Percentiles rank a stretch among this genome's conserved stretches.
phyloP scores from a whole-genome alignment of 2,113 vertebrate genomes.

The Oryzias celebensis region DNA sequence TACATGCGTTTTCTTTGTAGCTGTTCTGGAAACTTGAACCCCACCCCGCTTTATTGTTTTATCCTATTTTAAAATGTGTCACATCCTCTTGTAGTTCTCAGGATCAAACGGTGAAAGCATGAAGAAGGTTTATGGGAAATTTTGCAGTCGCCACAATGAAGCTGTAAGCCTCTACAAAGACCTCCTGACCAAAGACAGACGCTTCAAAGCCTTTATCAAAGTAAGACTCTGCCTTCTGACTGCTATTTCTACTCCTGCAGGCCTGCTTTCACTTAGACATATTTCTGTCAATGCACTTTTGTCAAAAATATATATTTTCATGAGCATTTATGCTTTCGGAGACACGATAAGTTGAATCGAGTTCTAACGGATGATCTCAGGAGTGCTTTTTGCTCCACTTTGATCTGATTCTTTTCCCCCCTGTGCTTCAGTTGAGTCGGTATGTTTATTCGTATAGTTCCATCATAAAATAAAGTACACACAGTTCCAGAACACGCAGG shows the following conservation, averaged over 20 bases:
- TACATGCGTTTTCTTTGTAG: background rate
- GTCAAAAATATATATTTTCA: constrained; percentile 2
- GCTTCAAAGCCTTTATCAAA: constrained; percentile 94
- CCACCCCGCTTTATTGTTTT: background rate
- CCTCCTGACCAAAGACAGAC: constrained; percentile 88
- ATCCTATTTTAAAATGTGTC: constrained; percentile 2
- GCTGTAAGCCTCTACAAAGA: constrained; percentile 95
- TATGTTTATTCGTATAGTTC: too few species aligned
- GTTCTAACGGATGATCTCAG: too few species aligned
- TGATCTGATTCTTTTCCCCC: too few species aligned
- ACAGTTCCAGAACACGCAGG: too few species aligned
- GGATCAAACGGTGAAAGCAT: constrained; percentile 86
- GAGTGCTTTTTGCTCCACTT: too few species aligned
- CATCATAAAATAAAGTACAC: too few species aligned
- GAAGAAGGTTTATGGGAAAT: constrained; percentile 90
- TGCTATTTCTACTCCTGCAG: background rate
- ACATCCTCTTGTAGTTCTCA: constrained; percentile 82
- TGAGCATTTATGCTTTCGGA: too few species aligned
- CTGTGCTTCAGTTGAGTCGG: too few species aligned
- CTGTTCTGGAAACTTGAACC: background rate
- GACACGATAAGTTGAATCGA: too few species aligned
- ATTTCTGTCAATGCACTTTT: background rate
- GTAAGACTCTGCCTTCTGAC: constrained; percentile 60
- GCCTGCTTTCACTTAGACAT: background rate
- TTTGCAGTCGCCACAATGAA: constrained; percentile 95